These are phyloP conservation scores for Rhinoptilus africanus DNA, from an alignment of 2,113 vertebrate species.

Conservation along the genomic window DNA sequence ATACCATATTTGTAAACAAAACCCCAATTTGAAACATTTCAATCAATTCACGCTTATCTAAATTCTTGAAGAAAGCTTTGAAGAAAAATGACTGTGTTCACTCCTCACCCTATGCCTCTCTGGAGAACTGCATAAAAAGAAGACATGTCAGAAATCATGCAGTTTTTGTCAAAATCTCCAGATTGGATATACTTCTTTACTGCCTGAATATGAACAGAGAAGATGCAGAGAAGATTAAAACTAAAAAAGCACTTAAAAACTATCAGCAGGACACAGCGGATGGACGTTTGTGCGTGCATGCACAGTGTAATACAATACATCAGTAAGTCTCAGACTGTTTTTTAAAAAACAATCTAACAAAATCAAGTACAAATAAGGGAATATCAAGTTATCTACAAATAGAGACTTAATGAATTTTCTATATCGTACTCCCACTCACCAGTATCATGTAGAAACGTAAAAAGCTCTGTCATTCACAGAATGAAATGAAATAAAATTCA, in stretches of 20 bases:
- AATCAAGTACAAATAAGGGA: not conserved
- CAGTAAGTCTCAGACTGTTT: not conserved
- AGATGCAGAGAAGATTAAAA: too few species aligned
- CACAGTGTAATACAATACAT: not conserved
- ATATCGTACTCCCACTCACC: not conserved
- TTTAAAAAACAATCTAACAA: not conserved
- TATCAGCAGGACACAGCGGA: not conserved
- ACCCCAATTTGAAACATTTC: not conserved
- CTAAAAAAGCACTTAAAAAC: slow-evolving; percentile 4
- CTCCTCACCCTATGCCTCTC: not conserved
- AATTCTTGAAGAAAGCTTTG: not conserved
- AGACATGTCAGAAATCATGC: not conserved
- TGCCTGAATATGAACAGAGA: not conserved
- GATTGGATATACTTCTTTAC: not conserved
- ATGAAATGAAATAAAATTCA: not conserved
- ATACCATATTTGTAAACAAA: not conserved
- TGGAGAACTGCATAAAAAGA: not conserved
- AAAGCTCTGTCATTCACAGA: not conserved
- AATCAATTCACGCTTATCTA: not conserved
- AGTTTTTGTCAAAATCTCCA: not conserved
- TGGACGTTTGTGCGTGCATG: not conserved
- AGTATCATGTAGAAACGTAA: not conserved
- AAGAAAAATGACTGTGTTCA: not conserved
- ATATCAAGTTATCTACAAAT: not conserved
- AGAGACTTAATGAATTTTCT: not conserved